phyloP scores from a whole-genome alignment of 2,113 vertebrate genomes.

The Hemiscyllium ocellatum region DNA sequence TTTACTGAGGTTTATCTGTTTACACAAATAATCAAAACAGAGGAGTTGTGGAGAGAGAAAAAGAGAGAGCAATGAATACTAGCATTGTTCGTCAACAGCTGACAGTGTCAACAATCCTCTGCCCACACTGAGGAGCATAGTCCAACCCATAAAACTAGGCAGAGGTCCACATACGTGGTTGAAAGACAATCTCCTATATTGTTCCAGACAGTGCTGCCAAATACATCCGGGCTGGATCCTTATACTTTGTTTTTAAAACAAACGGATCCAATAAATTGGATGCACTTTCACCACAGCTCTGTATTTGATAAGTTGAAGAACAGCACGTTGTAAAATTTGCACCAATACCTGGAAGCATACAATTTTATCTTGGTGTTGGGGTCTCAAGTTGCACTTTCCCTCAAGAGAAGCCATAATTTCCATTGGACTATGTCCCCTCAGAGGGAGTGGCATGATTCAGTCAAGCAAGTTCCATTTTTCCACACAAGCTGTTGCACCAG shows the following conservation, averaged over 20 bases:
- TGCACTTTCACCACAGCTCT: not conserved
- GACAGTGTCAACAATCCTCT: not conserved
- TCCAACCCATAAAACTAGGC: not conserved
- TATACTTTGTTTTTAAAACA: not conserved
- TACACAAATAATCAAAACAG: not conserved
- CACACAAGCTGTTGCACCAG: not conserved
- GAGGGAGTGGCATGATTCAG: not conserved
- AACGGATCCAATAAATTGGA: not conserved
- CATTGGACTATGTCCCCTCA: not conserved
- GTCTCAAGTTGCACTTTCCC: not conserved
- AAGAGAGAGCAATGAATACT: not conserved
- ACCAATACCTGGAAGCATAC: not conserved
- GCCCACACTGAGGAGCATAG: not conserved
- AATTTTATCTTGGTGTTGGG: not conserved
- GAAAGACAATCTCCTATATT: not conserved
- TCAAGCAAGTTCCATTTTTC: not conserved
- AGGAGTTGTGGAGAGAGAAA: not conserved
- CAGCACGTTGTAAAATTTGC: not conserved
- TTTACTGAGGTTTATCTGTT: not conserved
- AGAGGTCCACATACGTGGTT: not conserved
- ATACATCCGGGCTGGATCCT: not conserved
- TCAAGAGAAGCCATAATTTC: not conserved
- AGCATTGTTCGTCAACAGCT: not conserved
- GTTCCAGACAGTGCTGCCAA: not conserved
- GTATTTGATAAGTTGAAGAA: not conserved